Evolutionary conservation across 1,140 invertebrate genomes (phyloP), one percentile per base, ranked within the genome.

Genomic region (Popillia japonica): DNA sequence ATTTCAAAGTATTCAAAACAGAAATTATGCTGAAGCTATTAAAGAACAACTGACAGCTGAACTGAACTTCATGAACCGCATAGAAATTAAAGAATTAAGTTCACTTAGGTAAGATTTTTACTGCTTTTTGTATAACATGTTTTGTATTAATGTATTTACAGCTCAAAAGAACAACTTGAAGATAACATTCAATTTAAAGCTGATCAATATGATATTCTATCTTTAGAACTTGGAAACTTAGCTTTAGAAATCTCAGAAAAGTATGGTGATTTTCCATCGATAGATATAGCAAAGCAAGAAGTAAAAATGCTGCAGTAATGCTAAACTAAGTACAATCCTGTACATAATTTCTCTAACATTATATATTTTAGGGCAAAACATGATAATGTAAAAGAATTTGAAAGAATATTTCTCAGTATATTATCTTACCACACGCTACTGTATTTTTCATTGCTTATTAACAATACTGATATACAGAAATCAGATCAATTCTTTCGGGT

Each of bases 1-100:
- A 22, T 68, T 27, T 27, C 20, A 68, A 34, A 68, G 61, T 14
- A 68, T 68, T 22, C 61, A 68, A 68, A 68, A 68, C 27, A 17
- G 61, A 27, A 34, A 68, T 34, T 68, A 68, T 27, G 22, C 61
- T 27, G 61, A 68, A 27, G 20, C 61, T 11, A 27, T 27, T 11
- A 68, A 23, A 23, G 11, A 23, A 23, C 61, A 68, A 34, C 27
- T 68, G 27, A 0, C 9, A 27, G 61, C 61, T 27, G 61, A 68
- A 34, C 22, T 34, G 22, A 68, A 68, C 11, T 68, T 27, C 22
- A 27, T 68, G 27, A 14, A 68, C 6, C 10, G 7, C 11, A 22
- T 68, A 1, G 27, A 23, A 27, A 27, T 68, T 27, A 34, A 27
- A 9, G 61, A 68, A 8, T 68, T 68, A 68, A 27, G 22, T 34